Percentiles rank a stretch among this genome's conserved stretches.
Conservation (phyloP, 1,140 invertebrate species). For the Anastrepha ludens region DNA sequence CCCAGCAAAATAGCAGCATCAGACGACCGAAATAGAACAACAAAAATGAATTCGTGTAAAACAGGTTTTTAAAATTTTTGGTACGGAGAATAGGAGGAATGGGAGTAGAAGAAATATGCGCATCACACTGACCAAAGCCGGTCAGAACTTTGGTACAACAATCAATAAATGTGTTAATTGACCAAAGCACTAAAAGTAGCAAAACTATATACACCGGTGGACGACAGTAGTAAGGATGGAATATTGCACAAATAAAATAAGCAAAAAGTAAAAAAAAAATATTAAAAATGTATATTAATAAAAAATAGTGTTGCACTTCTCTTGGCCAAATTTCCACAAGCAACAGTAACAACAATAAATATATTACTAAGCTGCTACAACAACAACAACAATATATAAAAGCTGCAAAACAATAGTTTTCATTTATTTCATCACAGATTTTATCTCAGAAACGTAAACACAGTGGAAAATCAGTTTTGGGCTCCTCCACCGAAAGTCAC, state of each 20-base stretch:
- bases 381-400: not conserved
- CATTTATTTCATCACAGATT: not conserved
- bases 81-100: too few relatives aligned
- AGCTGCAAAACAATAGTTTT: not conserved
- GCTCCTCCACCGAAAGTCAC: not conserved
- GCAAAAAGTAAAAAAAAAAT: too few relatives aligned
- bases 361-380: not conserved
- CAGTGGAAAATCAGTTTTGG: not conserved
- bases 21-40: not conserved
- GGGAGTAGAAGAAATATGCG: not conserved
- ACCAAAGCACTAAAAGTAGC: not conserved
- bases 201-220: not conserved
- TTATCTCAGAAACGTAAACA: not conserved
- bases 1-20: not conserved
- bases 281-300: too few relatives aligned
- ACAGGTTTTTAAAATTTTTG: slow-evolving; percentile 1
- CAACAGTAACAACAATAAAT: not conserved
- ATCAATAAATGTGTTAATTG: not conserved
- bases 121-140: not conserved
- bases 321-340: not conserved
- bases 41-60: not conserved
- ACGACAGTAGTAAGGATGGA: not conserved
- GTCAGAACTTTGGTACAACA: not conserved
- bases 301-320: not conserved
- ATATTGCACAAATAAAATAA: not conserved